Base-by-base conservation (phyloP, 2,113 vertebrate genomes). In the Coptodon rendalli region DNA sequence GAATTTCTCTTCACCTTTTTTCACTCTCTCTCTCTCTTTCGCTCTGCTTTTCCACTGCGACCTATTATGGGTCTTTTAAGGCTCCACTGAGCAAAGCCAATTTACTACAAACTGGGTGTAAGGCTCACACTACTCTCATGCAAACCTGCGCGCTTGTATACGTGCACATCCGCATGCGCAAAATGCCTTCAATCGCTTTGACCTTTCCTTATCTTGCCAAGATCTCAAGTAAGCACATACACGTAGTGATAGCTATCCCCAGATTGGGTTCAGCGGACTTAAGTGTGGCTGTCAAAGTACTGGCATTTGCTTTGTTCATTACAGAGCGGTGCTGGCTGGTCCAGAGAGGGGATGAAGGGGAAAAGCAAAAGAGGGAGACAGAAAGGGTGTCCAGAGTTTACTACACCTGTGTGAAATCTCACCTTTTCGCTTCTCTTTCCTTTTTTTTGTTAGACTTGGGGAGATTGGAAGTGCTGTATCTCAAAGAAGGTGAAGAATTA, bases 251-350 rank as follows among this genome's bases (percentile, higher is more conserved):
- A 95, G 93, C 96, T 96, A 97, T 97, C 96, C 94, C 88, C 94
- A 95, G 96, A 97, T 96, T 96, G 91, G 93, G 96, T 97, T 97
- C 95, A 83, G 83, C 56, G 94, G 93, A 95, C 92, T 94, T 94
- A 85, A 45, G 87, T 76, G 93, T 86, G 86, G 92, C 73, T 92
- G 95, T 97, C 96, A 97, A 95, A 97, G 90, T 91, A 94, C 89
- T 95, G 91, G 83, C 92, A 94, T 90, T 86, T 53, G 50, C 36
- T 94, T 88, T 92, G 90, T 85, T 96, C 89, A 79, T 89, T 2
- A 91, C 63, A 87, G 86, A 85, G 80, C 90, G 87, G 95, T 66
- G 59, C 92, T 93, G 34, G 36, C 93, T 95, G 36, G 38, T 50
- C 81, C 87, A 63, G 92, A 89, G 88, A 95, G 89, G 95, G 88